Base-by-base conservation (phyloP, 1,140 invertebrate genomes). In the Scaptomyza hsui region DNA sequence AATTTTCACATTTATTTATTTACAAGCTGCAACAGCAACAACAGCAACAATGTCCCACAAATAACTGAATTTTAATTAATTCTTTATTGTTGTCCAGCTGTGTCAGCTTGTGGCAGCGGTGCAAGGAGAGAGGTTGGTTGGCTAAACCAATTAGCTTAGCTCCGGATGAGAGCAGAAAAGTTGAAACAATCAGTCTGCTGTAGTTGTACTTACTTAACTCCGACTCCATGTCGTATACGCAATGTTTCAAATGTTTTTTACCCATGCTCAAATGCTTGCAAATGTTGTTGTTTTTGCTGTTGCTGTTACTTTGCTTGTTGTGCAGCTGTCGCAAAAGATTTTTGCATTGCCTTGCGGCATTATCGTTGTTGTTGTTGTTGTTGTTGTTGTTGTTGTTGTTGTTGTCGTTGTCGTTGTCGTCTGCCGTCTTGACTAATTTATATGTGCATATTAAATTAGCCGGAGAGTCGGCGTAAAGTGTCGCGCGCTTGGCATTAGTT, bases 361-460 rank as follows among this genome's bases (percentile, higher is more conserved):
- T 3, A 12, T 42, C 18, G 42, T 26, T 9, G 16, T 16, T 21
- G 19, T 18, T 51, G 39, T 21, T 48, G 35, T 59, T 49, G 42
- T 26, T 49, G 52, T 35, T 59, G 39, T n/a, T 37, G n/a, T 61
- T n/a, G 4, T 42, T 15, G 29, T 52, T 41, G 13, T 68, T 15
- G 24, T 21, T 16, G 55, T 35, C 29, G 29, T 44, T 16, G 9
- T 42, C 32, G 41, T 41, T 19, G 15, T 37, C 32, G 37, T 24
- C 44, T 60, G 55, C 41, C 72, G 51, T 59, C 63, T 52, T 73
- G 39, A 73, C 78, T 81, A 76, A 81, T 81, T 81, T 81, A 69
- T 81, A 81, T 81, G 78, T 81, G 78, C 78, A 81, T 81, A 81
- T 81, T 81, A 73, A 81, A 76, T 81, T 73, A 81, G 69, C 55